Conservation (phyloP, 2,797 vertebrate genomes). For the Acridotheres tristis region DNA sequence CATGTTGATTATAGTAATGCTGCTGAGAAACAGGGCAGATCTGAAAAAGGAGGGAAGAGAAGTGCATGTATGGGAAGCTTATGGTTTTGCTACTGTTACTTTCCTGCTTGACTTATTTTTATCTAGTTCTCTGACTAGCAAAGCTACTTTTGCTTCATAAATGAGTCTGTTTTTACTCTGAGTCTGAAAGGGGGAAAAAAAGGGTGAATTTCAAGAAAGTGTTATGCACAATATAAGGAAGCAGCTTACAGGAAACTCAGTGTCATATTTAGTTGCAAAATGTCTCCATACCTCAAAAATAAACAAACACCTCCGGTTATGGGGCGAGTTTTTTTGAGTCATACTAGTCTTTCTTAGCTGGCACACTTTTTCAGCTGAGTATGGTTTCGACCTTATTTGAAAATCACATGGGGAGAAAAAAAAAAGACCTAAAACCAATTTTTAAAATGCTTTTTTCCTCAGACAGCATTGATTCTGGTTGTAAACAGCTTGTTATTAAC, state of each 20-base stretch:
- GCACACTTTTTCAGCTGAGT: neutral
- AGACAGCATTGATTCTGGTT: neutral
- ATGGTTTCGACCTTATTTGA: neutral
- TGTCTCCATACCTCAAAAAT: slow-evolving; percentile 52
- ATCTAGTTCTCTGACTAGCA: neutral
- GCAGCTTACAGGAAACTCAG: slow-evolving; percentile 51
- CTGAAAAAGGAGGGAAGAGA: neutral
- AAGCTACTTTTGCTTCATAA: slow-evolving; percentile 20
- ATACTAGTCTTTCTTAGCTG: neutral
- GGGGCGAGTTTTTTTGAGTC: slow-evolving; percentile 10
- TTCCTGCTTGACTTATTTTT: neutral
- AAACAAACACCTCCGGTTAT: slow-evolving; percentile 42
- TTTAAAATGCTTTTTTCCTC: neutral
- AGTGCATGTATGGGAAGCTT: neutral
- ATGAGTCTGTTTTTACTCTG: slow-evolving; percentile 4
- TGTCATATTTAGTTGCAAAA: slow-evolving; percentile 36
- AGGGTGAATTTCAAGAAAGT: slow-evolving; percentile 2
- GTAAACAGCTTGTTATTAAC: neutral
- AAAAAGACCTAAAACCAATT: neutral
- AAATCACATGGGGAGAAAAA: neutral
- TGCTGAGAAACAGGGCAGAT: neutral
- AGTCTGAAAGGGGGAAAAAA: neutral
- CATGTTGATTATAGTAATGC: neutral
- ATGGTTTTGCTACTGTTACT: neutral
- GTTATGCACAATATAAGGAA: neutral